phyloP scores from a whole-genome alignment of 2,888 invertebrate species.

The Imbricaverruca yamaguchii region DNA sequence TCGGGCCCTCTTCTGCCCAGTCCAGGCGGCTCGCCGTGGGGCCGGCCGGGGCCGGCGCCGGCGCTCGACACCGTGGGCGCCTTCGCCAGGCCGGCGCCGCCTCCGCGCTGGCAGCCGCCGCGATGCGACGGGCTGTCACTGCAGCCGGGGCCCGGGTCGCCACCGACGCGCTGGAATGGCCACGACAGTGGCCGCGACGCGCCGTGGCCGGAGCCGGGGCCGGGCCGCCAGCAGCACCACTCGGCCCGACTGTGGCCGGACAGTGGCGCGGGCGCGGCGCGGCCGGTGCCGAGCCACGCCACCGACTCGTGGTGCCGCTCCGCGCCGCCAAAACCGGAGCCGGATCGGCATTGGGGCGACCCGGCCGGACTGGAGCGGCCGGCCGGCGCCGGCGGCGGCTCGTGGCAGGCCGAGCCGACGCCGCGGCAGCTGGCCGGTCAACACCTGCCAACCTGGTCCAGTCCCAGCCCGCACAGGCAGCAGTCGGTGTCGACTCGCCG shows the following conservation, averaged over 20 bases:
- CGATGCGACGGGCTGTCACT: background rate
- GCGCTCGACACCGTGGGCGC: background rate
- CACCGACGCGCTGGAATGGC: too few relatives aligned
- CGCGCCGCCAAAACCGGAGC: too few relatives aligned
- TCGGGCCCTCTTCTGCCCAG: background rate
- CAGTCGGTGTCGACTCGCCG: background rate
- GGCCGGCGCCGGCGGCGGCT: too few relatives aligned
- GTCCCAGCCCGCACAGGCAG: background rate
- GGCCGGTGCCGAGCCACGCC: too few relatives aligned
- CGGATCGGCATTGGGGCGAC: too few relatives aligned
- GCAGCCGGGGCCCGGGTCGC: background rate
- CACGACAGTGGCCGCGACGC: too few relatives aligned
- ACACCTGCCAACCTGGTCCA: background rate
- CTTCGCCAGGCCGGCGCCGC: background rate
- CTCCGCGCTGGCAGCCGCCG: background rate
- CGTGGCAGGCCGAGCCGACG: too few relatives aligned
- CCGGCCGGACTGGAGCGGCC: too few relatives aligned
- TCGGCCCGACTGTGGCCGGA: background rate
- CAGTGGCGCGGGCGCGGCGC: background rate
- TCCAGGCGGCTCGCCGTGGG: background rate
- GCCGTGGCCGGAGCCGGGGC: too few relatives aligned
- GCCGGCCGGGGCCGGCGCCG: background rate
- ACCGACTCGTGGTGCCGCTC: too few relatives aligned
- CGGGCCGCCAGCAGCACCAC: too few relatives aligned
- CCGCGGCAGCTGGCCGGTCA: too few relatives aligned